Percentiles rank a stretch among this genome's conserved stretches.
phyloP scores from a whole-genome alignment of 2,113 vertebrate species.

The Otis tarda region DNA sequence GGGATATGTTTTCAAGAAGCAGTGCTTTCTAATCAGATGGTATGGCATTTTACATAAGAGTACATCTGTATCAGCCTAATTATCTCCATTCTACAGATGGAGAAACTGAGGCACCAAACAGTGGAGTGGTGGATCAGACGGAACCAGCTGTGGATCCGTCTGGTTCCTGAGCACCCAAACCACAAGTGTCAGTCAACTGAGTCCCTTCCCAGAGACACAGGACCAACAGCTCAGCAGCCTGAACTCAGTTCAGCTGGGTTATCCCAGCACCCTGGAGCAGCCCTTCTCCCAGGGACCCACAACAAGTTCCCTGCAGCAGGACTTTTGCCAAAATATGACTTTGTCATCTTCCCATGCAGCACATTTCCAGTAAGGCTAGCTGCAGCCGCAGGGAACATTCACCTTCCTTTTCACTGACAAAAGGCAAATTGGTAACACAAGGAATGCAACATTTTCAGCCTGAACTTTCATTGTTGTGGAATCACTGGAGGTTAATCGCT shows the following conservation, averaged over 20 bases:
- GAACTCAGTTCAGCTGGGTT: background rate
- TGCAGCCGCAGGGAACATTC: background rate
- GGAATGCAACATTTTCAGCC: background rate
- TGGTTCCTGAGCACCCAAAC: background rate
- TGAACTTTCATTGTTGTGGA: background rate
- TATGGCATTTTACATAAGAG: background rate
- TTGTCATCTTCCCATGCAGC: background rate
- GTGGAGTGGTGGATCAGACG: background rate
- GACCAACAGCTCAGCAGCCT: background rate
- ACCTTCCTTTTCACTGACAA: background rate
- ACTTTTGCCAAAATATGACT: background rate
- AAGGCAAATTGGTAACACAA: background rate
- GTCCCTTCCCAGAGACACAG: background rate
- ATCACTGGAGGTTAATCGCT: background rate
- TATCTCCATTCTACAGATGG: background rate
- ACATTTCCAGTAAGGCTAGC: background rate
- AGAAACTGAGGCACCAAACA: background rate
- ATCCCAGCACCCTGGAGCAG: background rate
- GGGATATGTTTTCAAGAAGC: background rate
- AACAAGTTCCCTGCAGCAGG: background rate
- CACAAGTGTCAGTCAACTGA: background rate
- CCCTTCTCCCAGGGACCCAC: background rate
- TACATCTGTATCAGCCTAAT: background rate
- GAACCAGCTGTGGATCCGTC: background rate
- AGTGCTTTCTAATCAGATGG: background rate